Base-by-base conservation (phyloP, 2,797 vertebrate genomes). In the Phrynocephalus forsythii region DNA sequence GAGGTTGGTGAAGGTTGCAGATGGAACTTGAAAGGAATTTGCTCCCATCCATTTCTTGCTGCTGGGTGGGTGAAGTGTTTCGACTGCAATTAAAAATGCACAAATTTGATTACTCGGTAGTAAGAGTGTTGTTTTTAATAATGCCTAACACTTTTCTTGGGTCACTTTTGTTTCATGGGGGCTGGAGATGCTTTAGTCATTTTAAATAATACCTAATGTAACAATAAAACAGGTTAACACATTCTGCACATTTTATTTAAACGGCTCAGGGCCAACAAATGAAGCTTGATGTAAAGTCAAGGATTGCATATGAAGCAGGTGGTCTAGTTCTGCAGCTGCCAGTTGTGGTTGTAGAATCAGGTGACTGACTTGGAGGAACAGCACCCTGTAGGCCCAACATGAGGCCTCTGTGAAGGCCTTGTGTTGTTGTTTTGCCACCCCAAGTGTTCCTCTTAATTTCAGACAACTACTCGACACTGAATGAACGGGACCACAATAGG, bases 401-500 rank as follows among this genome's bases (percentile, higher is more conserved):
- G 56, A 48, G 66, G 13, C 18, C 52, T 52, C 3, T 63, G 3
- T 56, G 60, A 72, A 20, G 2, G 10, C 1, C 8, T 56, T 56
- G 1, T 56, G 9, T 56, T 56, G 9, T 56, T 56, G 8, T 67
- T 76, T 24, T 38, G 24, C 82, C 18, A 38, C n/a, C n/a, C 44
- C 52, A 72, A n/a, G 20, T 38, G 5, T 33, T 84, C 10, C 87
- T 77, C 77, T 83, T 91, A 83, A 28, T 66, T 87, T 24, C 91
- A 97, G 97, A 97, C 90, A 95, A 89, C 89, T 99, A 99, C 94
- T 97, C 98, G 94, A 98, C 98, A 92, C 96, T 98, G 95, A 98
- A 98, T 22, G 98, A 98, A 95, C 97, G 98, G 95, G 98, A 98
- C 93, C 97, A 98, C 91, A 97, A 95, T 82, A 98, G 98, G 96